Percentiles rank a stretch among this genome's conserved stretches.
Evolutionary conservation across 2,797 vertebrate species (phyloP).

Genomic region (Adrianichthys oophorus): DNA sequence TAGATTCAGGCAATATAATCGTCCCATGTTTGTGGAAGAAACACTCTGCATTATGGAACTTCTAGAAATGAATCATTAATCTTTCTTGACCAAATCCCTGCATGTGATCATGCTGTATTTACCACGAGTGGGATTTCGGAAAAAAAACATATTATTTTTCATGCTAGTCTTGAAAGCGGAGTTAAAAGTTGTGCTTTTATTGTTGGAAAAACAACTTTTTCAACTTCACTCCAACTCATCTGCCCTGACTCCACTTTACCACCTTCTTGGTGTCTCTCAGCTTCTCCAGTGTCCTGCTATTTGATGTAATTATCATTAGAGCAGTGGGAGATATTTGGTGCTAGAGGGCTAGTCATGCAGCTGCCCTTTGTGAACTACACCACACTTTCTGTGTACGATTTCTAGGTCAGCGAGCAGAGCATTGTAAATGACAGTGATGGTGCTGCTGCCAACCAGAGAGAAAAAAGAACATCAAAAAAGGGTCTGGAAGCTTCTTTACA

Average conservation of each 20-base stretch:
- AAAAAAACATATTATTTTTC: no score
- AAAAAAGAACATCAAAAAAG: slow-evolving; percentile 13
- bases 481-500: slow-evolving; percentile 17
- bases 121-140: no score
- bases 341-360: slow-evolving; percentile 33
- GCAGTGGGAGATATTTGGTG: slow-evolving; percentile 38
- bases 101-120: no score
- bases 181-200: no score
- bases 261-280: slow-evolving; percentile 28
- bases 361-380: slow-evolving; percentile 36
- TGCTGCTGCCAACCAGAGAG: slow-evolving; percentile 15
- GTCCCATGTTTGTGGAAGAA: no score
- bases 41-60: no score
- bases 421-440: slow-evolving; percentile 19
- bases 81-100: no score
- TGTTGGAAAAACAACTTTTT: slow-evolving; percentile 1
- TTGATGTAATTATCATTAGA: slow-evolving; percentile 45
- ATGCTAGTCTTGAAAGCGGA: no score
- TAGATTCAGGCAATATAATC: slow-evolving; percentile 2
- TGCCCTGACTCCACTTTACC: slow-evolving; percentile 37
- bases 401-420: slow-evolving; percentile 15
- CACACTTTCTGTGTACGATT: slow-evolving; percentile 26
- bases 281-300: slow-evolving; percentile 35
- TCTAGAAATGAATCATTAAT: no score
- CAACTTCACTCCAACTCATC: slow-evolving; percentile 15